Evolutionary conservation across 2,888 invertebrate genomes (phyloP).

Genomic region (Tinea semifulvella): DNA sequence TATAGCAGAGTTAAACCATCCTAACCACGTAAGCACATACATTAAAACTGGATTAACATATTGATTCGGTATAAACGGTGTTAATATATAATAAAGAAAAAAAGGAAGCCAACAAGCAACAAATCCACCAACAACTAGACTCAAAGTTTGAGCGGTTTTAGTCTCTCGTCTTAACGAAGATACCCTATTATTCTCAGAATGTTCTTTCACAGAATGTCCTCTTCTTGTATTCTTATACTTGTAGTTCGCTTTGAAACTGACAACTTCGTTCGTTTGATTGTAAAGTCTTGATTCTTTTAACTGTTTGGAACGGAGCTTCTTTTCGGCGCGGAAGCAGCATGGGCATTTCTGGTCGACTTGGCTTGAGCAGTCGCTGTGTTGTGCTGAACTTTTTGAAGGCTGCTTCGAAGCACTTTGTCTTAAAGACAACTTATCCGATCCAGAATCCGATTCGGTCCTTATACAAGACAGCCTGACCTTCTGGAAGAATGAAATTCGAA

Average conservation of each 20-base stretch:
- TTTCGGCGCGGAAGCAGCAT: constrained; percentile 48
- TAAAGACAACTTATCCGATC: constrained; percentile 51
- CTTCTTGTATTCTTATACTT: constrained; percentile 53
- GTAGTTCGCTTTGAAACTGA: constrained; percentile 50
- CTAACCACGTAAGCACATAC: constrained; percentile 85
- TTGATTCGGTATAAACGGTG: constrained; percentile 75
- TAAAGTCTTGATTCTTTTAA: constrained; percentile 30
- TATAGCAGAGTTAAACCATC: constrained; percentile 90
- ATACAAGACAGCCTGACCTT: constrained; percentile 52
- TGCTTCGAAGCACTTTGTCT: constrained; percentile 50
- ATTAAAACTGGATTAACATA: constrained; percentile 72
- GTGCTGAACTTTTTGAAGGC: constrained; percentile 39
- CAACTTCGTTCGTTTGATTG: constrained; percentile 36
- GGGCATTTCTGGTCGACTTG: constrained; percentile 51
- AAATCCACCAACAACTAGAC: constrained; percentile 88
- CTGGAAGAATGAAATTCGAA: constrained; percentile 38
- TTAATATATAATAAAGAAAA: constrained; percentile 82
- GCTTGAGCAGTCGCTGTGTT: constrained; percentile 42
- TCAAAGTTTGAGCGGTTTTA: constrained; percentile 88
- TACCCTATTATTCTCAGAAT: constrained; percentile 68
- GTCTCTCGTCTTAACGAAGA: constrained; percentile 80
- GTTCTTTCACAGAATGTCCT: constrained; percentile 63
- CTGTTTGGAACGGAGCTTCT: constrained; percentile 23
- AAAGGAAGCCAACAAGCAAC: constrained; percentile 91
- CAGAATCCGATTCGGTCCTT: constrained; percentile 56